Conservation (phyloP, 2,888 invertebrate genomes). For the Hemicrepidius hirtus region DNA sequence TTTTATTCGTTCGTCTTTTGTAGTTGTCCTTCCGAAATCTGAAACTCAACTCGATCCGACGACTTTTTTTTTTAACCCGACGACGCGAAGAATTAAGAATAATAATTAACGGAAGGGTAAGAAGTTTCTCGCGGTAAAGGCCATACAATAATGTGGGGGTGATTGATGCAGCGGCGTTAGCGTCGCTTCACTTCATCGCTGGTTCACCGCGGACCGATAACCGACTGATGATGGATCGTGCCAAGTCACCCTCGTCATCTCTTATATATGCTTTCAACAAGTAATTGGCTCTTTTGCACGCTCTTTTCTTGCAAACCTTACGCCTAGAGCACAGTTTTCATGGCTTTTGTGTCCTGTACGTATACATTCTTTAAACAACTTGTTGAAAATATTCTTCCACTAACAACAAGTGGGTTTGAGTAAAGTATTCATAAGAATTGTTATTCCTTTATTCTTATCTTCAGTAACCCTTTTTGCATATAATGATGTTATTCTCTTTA, state of each 20-base stretch:
- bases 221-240: slow-evolving; percentile 57
- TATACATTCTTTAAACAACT: background rate
- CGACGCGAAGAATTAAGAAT: slow-evolving; percentile 16
- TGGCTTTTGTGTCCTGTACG: background rate
- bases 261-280: slow-evolving; percentile 48
- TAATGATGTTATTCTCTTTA: too few species aligned
- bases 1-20: slow-evolving; percentile 46
- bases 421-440: too few species aligned
- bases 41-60: slow-evolving; percentile 3
- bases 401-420: background rate
- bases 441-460: too few species aligned
- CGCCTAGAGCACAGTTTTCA: background rate
- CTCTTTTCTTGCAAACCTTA: slow-evolving; percentile 15
- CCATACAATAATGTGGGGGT: slow-evolving; percentile 53
- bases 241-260: slow-evolving; percentile 51
- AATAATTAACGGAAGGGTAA: slow-evolving; percentile 46
- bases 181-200: slow-evolving; percentile 60
- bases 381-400: too few species aligned
- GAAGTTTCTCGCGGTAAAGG: slow-evolving; percentile 41
- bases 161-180: slow-evolving; percentile 63
- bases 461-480: too few species aligned
- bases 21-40: slow-evolving; percentile 10
- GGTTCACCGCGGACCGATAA: slow-evolving; percentile 59
- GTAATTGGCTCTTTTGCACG: slow-evolving; percentile 43
- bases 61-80: background rate